A percentile compares a stretch with the other conserved stretches of the same genome.
Evolutionary conservation across 2,888 invertebrate species (phyloP).

Genomic region (Pseudococcus jackbeardsleyi): DNA sequence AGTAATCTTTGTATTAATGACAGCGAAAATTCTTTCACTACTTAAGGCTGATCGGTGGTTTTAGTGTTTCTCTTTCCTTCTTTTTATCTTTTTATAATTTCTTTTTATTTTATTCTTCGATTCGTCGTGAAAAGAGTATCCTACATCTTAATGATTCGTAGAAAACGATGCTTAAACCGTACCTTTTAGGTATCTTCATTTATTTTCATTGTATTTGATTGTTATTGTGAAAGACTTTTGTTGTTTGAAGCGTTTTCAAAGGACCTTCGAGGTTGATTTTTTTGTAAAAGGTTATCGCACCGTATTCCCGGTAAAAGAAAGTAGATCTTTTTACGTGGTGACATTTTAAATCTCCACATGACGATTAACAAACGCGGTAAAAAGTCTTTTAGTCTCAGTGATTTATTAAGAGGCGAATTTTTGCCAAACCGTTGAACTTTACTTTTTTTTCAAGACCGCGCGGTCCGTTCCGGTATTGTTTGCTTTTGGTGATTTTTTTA

Average conservation of each 20-base stretch:
- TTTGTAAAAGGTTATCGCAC: not conserved
- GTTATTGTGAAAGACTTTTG: not conserved
- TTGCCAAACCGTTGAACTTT: slow-evolving; percentile 29
- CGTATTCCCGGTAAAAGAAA: not conserved
- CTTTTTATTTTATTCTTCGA: not conserved
- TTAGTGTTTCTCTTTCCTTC: not conserved
- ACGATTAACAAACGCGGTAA: not conserved
- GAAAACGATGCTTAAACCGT: not conserved
- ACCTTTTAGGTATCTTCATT: not conserved
- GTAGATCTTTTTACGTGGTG: not conserved
- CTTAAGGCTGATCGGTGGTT: slow-evolving; percentile 25
- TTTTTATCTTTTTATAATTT: slow-evolving; percentile 1
- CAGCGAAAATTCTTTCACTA: slow-evolving; percentile 53
- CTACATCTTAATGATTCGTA: not conserved
- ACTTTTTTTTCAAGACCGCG: not conserved
- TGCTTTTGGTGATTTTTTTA: slow-evolving; percentile 36
- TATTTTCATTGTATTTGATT: not conserved
- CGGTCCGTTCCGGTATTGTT: not conserved
- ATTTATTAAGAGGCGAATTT: slow-evolving; percentile 2
- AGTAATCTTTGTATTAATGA: slow-evolving; percentile 57
- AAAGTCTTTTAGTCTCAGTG: slow-evolving; percentile 6
- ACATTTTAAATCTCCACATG: not conserved
- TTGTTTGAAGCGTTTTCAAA: not conserved
- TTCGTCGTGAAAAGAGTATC: not conserved
- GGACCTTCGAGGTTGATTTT: not conserved